These are phyloP conservation scores for Apus apus DNA, from an alignment of 2,113 vertebrate species.

Conservation along the genomic window DNA sequence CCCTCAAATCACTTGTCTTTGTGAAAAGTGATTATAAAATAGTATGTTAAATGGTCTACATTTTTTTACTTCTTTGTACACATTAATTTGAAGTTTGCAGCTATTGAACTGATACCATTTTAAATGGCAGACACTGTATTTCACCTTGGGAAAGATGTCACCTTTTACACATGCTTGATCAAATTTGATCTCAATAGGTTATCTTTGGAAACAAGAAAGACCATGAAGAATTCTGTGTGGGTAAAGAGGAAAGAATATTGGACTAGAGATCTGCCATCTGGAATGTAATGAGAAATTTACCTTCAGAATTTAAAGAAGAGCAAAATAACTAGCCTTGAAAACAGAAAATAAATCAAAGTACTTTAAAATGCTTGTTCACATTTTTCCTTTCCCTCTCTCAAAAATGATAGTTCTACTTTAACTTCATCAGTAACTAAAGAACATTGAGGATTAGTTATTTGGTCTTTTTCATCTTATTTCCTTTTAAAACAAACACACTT, in stretches of 20 bases:
- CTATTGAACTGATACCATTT: background rate
- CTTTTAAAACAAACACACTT: background rate
- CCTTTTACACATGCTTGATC: background rate
- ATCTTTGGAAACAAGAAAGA: background rate
- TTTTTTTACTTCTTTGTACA: background rate
- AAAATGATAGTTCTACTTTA: background rate
- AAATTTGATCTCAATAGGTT: background rate
- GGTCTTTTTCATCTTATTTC: background rate
- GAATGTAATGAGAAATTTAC: background rate
- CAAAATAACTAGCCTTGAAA: background rate
- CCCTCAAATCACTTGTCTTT: background rate
- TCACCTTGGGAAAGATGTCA: background rate
- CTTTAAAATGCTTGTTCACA: background rate
- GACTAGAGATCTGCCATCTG: background rate
- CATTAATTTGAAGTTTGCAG: background rate
- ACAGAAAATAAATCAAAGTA: background rate
- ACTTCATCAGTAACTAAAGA: background rate
- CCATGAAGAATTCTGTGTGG: background rate
- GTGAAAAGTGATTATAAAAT: background rate
- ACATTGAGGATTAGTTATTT: background rate
- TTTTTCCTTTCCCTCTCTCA: background rate
- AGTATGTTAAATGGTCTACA: background rate
- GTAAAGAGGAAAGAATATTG: background rate
- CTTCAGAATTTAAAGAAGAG: background rate
- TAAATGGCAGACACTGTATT: background rate